Evolutionary conservation across 2,797 vertebrate species (phyloP), one percentile per base, ranked within the genome.

Genomic region (Oryzias dopingdopingensis): DNA sequence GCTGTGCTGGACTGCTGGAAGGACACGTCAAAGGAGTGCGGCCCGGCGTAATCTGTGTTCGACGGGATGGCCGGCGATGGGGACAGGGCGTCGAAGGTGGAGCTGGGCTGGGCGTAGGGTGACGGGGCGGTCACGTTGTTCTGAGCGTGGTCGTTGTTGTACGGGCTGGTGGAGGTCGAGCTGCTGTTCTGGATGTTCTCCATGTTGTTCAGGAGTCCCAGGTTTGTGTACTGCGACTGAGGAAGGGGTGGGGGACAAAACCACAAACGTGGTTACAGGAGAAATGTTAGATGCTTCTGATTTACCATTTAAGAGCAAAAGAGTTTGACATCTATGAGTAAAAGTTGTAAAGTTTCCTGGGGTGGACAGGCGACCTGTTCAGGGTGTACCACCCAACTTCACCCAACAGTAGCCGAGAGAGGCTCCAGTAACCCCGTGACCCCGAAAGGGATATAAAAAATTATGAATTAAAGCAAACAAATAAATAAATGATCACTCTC

Each of bases 1-100:
- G 97, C 97, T 1, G 97, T 99, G 81, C 97, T 99, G 37, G 96
- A 99, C 85, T 99, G 97, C 67, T 99, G 97, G 90, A 99, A 99
- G 62, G 97, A 99, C 81, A 99, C 97, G 0, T 99, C 96, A 0
- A 99, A 99, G 86, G 95, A 96, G 90, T 99, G 97, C 13, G 96
- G 93, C 29, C 97, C 97, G 0, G 97, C 96, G n/a, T 99, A 99
- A 69, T 99, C 97, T 65, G 97, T 99, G 88, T 98, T 99, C 84
- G 97, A 99, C 37, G 97, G 97, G 92, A 99, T 99, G 84, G 97
- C 96, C 0, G 97, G 96, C 0, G 97, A 98, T 0, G 97, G 97
- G 0, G 97, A 99, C 2, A 98, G 91, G 62, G 96, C 94, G 0
- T 99, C 97, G 1, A 99, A 99, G 66, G 97, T 99, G 0, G 97